A percentile compares a stretch with the other conserved stretches of the same genome.
These are phyloP conservation scores for Felis catus DNA, from an alignment of 2,113 vertebrate species.

Conservation along the genomic window DNA sequence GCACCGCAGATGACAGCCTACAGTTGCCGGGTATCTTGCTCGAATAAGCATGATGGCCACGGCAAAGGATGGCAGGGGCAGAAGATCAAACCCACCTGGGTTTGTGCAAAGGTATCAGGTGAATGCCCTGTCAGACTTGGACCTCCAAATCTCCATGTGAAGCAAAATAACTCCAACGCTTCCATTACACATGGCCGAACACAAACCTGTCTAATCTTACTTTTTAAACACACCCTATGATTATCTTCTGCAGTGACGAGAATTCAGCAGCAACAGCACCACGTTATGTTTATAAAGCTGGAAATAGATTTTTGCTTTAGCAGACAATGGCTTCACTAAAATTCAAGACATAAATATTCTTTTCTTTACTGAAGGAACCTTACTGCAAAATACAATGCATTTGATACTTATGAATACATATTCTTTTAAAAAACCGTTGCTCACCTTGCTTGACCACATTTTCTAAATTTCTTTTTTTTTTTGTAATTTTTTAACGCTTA, in stretches of 20 bases:
- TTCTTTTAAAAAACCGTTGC: background rate
- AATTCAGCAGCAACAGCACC: background rate
- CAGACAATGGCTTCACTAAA: background rate
- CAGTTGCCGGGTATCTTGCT: no score
- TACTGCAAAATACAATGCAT: background rate
- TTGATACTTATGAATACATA: background rate
- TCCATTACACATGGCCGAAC: background rate
- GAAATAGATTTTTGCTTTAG: background rate
- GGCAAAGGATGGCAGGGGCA: background rate
- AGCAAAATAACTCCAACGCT: background rate
- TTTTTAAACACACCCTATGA: background rate
- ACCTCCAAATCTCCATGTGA: background rate
- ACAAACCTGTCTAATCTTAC: background rate
- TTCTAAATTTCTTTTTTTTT: slow-evolving; percentile 17
- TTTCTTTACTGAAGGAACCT: background rate
- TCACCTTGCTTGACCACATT: background rate
- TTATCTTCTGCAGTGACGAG: background rate
- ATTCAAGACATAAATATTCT: background rate
- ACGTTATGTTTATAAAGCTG: background rate
- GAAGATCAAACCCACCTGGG: background rate
- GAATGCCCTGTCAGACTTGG: background rate
- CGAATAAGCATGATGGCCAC: fast-evolving
- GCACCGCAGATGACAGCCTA: background rate
- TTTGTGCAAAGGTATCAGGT: background rate
- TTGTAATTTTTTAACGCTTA: no score